A percentile compares a stretch with the other conserved stretches of the same genome.
phyloP scores from a whole-genome alignment of 2,113 vertebrate species.

The Xyliphius kryptos region DNA sequence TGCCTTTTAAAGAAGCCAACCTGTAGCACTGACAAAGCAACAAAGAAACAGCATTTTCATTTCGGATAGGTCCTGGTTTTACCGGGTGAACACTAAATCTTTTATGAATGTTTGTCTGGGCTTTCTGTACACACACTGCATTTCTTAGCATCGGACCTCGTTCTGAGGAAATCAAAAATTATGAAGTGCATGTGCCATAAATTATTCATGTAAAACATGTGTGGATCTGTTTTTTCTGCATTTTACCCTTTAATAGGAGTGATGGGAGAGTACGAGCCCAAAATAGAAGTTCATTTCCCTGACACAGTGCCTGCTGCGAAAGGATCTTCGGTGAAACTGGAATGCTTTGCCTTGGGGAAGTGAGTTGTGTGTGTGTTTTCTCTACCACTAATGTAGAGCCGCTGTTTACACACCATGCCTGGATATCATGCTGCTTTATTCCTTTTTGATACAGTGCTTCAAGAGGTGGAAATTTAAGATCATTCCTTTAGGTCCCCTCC shows the following conservation, averaged over 20 bases:
- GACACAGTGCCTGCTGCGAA: conserved; percentile 85
- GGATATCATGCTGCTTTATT: conserved; percentile 7
- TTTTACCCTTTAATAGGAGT: conserved; percentile 66
- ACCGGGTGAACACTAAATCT: conserved; percentile 53
- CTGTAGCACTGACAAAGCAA: conserved; percentile 40
- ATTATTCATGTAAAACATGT: conserved; percentile 50
- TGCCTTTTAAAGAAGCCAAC: conserved; percentile 38
- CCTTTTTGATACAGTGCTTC: conserved; percentile 21
- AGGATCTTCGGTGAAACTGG: conserved; percentile 82
- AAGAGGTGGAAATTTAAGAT: conserved; percentile 25
- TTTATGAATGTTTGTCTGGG: conserved; percentile 44
- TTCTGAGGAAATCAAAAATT: conserved; percentile 24
- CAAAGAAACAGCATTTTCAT: conserved; percentile 52
- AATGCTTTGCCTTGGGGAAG: conserved; percentile 96
- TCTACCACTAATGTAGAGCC: conserved; percentile 18
- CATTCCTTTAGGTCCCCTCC: conserved; percentile 28
- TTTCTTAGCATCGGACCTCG: conserved; percentile 26
- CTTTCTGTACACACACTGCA: conserved; percentile 36
- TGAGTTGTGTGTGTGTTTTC: conserved; percentile 63
- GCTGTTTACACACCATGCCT: conserved; percentile 12
- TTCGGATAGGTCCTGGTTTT: conserved; percentile 51
- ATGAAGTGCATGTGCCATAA: conserved; percentile 41
- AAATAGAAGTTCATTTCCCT: conserved; percentile 96
- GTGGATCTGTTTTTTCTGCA: conserved; percentile 42
- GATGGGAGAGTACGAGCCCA: conserved; percentile 97